These are phyloP conservation scores for Didymodactylos carnosus DNA, from an alignment of 2,888 invertebrate species.

Conservation along the genomic window DNA sequence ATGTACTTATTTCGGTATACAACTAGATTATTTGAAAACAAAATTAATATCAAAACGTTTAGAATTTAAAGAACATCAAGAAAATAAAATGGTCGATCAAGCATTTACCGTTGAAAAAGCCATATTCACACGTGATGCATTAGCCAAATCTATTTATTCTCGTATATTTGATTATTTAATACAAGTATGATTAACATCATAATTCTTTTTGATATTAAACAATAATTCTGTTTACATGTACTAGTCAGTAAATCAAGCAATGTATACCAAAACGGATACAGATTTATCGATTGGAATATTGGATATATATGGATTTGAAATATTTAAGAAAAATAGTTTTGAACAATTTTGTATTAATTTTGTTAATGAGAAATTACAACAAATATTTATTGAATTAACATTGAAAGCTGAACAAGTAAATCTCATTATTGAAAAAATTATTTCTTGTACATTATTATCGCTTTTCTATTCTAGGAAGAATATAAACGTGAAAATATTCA, in stretches of 20 bases:
- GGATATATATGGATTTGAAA: slow-evolving; percentile 53
- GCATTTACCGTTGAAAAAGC: slow-evolving; percentile 47
- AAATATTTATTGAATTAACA: slow-evolving; percentile 51
- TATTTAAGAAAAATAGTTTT: slow-evolving; percentile 49
- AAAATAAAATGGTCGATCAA: slow-evolving; percentile 46
- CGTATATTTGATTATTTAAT: slow-evolving; percentile 47
- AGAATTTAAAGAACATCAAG: slow-evolving; percentile 49
- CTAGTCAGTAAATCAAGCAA: slow-evolving; percentile 45
- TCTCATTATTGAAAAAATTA: no score
- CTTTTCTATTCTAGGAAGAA: slow-evolving; percentile 42
- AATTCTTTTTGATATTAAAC: slow-evolving; percentile 17
- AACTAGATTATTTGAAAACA: slow-evolving; percentile 38
- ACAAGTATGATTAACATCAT: slow-evolving; percentile 28
- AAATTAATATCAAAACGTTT: slow-evolving; percentile 45
- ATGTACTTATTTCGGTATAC: slow-evolving; percentile 43
- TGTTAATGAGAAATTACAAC: slow-evolving; percentile 51
- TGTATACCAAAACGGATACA: slow-evolving; percentile 39
- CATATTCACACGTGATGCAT: slow-evolving; percentile 44
- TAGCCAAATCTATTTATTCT: slow-evolving; percentile 46
- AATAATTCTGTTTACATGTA: slow-evolving; percentile 27
- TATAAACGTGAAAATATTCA: slow-evolving; percentile 48
- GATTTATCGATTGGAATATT: slow-evolving; percentile 44
- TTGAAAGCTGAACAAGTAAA: slow-evolving; percentile 51
- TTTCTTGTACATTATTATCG: neutral
- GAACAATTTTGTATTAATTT: slow-evolving; percentile 54